phyloP scores from a whole-genome alignment of 2,113 vertebrate species.

The Ageneiosus marmoratus region DNA sequence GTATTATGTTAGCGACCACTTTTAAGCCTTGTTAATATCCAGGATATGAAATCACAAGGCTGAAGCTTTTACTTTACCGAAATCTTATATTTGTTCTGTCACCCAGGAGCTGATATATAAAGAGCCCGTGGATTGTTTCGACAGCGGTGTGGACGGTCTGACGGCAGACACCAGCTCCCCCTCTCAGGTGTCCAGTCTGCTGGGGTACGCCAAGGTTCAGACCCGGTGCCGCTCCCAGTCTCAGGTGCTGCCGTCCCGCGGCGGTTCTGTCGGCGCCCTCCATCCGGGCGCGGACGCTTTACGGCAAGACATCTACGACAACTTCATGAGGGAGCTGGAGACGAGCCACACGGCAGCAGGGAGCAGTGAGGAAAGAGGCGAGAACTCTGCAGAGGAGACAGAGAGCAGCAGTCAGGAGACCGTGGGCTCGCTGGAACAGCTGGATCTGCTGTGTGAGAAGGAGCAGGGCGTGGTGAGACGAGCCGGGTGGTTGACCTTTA shows the following conservation, averaged over 20 bases:
- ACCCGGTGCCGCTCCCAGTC: slow-evolving; percentile 39
- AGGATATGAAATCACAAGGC: neutral
- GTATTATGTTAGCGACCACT: neutral
- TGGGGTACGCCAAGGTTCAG: slow-evolving; percentile 75
- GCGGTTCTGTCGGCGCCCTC: slow-evolving; percentile 66
- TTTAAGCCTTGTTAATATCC: neutral
- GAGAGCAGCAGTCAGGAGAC: slow-evolving; percentile 88
- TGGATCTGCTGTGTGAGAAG: slow-evolving; percentile 92
- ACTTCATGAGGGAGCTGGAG: slow-evolving; percentile 90
- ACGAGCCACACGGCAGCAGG: slow-evolving; percentile 81
- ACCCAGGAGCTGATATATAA: slow-evolving; percentile 84
- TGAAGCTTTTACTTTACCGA: neutral
- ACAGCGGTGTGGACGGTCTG: slow-evolving; percentile 84
- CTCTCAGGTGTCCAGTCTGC: slow-evolving; percentile 72
- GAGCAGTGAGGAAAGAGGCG: slow-evolving; percentile 73
- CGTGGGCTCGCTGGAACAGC: slow-evolving; percentile 86
- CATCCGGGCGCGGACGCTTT: slow-evolving; percentile 72
- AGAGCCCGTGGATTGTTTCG: slow-evolving; percentile 84
- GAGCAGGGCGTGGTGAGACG: slow-evolving; percentile 93
- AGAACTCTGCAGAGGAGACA: slow-evolving; percentile 63
- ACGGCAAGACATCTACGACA: slow-evolving; percentile 86
- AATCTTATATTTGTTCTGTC: neutral
- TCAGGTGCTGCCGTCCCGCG: slow-evolving; percentile 75
- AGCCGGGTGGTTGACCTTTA: slow-evolving; percentile 96
- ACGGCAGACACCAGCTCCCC: slow-evolving; percentile 77